Evolutionary conservation across 2,888 invertebrate species (phyloP).

Genomic region (Fragum sueziense): DNA sequence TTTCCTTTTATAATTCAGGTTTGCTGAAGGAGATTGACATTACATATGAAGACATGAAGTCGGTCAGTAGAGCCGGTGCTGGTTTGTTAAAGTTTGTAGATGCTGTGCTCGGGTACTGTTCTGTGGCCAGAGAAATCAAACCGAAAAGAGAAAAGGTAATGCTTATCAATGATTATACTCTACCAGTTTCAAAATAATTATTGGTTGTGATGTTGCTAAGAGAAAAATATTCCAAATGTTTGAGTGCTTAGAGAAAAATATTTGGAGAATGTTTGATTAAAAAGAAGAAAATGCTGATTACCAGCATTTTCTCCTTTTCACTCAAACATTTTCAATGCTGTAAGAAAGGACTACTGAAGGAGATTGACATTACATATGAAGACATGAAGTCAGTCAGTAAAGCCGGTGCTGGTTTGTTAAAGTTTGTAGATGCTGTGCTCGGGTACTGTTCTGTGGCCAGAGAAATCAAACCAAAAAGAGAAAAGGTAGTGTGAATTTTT

Average conservation of each 20-base stretch:
- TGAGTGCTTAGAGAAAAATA: no score
- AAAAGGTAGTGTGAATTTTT: constrained; percentile 84
- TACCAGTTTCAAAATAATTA: no score
- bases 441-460: constrained; percentile 94
- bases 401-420: constrained; percentile 93
- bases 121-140: constrained; percentile 90
- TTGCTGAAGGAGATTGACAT: constrained; percentile 82
- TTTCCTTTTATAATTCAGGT: constrained; percentile 68
- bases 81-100: constrained; percentile 92
- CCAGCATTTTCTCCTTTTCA: background rate
- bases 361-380: constrained; percentile 85
- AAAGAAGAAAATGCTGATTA: background rate
- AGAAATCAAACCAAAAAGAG: constrained; percentile 87
- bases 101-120: constrained; percentile 94
- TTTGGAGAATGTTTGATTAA: no score
- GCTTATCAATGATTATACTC: no score
- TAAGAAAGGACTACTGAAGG: constrained; percentile 80
- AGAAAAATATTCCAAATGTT: no score
- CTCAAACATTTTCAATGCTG: background rate
- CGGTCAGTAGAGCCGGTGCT: constrained; percentile 92
- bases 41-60: constrained; percentile 90
- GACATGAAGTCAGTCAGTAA: constrained; percentile 92
- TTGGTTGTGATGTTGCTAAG: no score
- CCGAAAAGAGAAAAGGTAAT: constrained; percentile 86
- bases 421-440: constrained; percentile 93